These are phyloP conservation scores for Acleris emargana DNA, from an alignment of 2,888 invertebrate genomes.

Conservation along the genomic window DNA sequence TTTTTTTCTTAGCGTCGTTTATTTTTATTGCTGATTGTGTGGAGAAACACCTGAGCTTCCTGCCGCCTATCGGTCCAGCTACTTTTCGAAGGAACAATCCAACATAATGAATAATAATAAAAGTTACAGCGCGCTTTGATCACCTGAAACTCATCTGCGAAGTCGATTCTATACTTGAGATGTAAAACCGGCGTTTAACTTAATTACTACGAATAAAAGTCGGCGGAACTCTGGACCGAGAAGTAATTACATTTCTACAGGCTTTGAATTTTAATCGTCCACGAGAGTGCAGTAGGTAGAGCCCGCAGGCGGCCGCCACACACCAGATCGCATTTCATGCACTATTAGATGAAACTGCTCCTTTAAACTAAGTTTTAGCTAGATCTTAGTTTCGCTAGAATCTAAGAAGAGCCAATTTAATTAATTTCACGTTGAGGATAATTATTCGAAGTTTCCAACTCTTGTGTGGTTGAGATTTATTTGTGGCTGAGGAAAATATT, in stretches of 20 bases:
- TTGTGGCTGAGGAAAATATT: not conserved
- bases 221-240: conserved; percentile 67
- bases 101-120: conserved; percentile 20
- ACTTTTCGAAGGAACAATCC: conserved; percentile 4
- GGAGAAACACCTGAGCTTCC: conserved; percentile 70
- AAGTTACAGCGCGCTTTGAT: conserved; percentile 38
- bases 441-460: conserved; percentile 9
- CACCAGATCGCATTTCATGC: conserved; percentile 48
- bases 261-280: conserved; percentile 79
- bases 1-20: conserved; percentile 54
- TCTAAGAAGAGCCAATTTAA: conserved; percentile 3
- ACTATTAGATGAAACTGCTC: conserved; percentile 43
- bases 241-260: conserved; percentile 79
- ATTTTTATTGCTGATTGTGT: conserved; percentile 78
- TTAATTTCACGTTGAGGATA: conserved; percentile 10
- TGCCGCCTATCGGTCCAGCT: conserved; percentile 3
- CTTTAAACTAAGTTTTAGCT: conserved; percentile 23
- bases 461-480: conserved; percentile 1
- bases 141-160: conserved; percentile 46
- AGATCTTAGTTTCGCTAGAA: conserved; percentile 4
- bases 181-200: conserved; percentile 73
- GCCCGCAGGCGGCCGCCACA: conserved; percentile 38
- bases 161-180: conserved; percentile 59
- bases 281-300: conserved; percentile 45
- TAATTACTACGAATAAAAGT: conserved; percentile 77